These are phyloP conservation scores for Apis dorsata DNA, from an alignment of 1,140 invertebrate species.

Conservation along the genomic window DNA sequence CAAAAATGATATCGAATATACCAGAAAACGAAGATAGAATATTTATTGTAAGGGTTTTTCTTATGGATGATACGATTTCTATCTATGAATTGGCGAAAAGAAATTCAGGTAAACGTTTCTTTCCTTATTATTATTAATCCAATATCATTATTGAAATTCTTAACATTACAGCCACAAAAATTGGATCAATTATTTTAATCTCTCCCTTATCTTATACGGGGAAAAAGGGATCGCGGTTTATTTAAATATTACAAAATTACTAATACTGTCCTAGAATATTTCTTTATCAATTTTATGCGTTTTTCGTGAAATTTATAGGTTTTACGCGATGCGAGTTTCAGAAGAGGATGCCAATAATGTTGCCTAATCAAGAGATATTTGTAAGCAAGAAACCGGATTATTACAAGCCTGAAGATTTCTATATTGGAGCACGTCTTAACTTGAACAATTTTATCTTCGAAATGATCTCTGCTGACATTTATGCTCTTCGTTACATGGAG, in stretches of 20 bases:
- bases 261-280: background rate
- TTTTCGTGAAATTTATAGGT: constrained; percentile 70
- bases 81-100: constrained; percentile 88
- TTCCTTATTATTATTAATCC: too few relatives aligned
- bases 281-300: background rate
- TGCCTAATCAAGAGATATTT: constrained; percentile 87
- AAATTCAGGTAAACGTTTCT: constrained; percentile 84
- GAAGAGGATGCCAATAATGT: constrained; percentile 83
- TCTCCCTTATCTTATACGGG: too few relatives aligned
- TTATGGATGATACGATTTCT: constrained; percentile 91
- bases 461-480: constrained; percentile 90
- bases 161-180: too few relatives aligned
- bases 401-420: constrained; percentile 89
- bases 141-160: too few relatives aligned
- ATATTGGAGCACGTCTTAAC: constrained; percentile 87
- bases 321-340: constrained; percentile 85
- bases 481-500: constrained; percentile 93
- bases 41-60: constrained; percentile 91
- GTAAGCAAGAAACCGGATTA: constrained; percentile 85
- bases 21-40: constrained; percentile 84
- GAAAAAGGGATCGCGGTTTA: too few relatives aligned
- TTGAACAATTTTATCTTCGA: constrained; percentile 90
- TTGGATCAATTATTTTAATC: too few relatives aligned
- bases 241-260: too few relatives aligned
- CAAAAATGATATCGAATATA: constrained; percentile 86